A percentile compares a stretch with the other conserved stretches of the same genome.
phyloP scores from a whole-genome alignment of 2,888 invertebrate species.

The Patella ulyssiponensis region DNA sequence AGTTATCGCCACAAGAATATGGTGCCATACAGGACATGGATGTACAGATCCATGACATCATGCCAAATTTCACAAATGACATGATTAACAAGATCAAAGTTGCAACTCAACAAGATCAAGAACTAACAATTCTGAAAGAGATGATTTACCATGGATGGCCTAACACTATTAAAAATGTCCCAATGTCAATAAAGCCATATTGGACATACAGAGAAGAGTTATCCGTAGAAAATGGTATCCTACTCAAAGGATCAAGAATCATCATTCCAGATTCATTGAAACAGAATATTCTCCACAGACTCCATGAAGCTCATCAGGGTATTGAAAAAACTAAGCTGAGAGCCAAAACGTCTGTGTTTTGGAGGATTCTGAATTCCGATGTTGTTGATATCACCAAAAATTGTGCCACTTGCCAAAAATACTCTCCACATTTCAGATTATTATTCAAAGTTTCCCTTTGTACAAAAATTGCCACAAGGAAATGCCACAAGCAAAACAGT shows the following conservation, averaged over 20 bases:
- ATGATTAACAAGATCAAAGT: conserved; percentile 3
- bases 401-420: conserved; percentile 10
- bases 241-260: conserved; percentile 19
- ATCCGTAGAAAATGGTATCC: conserved; percentile 28
- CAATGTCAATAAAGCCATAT: conserved; percentile 13
- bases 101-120: conserved; percentile 16
- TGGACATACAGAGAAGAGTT: conserved; percentile 33
- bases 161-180: conserved; percentile 5
- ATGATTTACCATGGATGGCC: conserved; percentile 30
- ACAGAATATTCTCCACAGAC: conserved; percentile 15
- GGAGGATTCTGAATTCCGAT: conserved; percentile 33
- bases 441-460: conserved; percentile 19
- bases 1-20: neutral
- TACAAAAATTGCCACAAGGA: conserved; percentile 13
- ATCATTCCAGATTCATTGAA: neutral
- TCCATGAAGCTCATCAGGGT: conserved; percentile 18
- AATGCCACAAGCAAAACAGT: neutral
- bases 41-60: neutral
- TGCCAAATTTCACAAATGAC: conserved; percentile 1
- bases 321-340: neutral
- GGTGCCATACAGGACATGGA: neutral
- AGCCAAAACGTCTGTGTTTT: conserved; percentile 28
- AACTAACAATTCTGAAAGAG: conserved; percentile 19
- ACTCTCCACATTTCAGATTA: conserved; percentile 26
- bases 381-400: conserved; percentile 25